Evolutionary conservation across 2,888 invertebrate genomes (phyloP).

Genomic region (Epinotia brunnichana): DNA sequence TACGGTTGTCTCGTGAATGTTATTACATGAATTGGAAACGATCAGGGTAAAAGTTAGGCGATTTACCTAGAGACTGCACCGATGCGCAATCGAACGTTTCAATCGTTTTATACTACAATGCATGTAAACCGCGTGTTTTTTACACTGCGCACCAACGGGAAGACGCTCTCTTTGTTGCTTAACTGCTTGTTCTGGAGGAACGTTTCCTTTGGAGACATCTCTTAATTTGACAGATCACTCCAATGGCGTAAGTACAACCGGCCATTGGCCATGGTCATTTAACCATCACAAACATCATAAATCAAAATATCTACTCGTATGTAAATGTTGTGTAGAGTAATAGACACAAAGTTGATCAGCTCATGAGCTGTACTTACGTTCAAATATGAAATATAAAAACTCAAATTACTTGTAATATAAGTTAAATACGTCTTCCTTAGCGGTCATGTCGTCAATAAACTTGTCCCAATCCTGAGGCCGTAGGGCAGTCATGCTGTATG

Average conservation of each 20-base stretch:
- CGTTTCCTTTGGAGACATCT: too few relatives aligned
- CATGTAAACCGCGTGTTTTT: too few relatives aligned
- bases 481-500: conserved; percentile 93
- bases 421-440: conserved; percentile 93
- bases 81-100: neutral
- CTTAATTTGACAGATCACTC: too few relatives aligned
- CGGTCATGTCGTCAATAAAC: conserved; percentile 93
- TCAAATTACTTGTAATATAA: conserved; percentile 92
- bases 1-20: neutral
- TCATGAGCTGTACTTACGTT: neutral
- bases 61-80: neutral
- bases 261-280: too few relatives aligned
- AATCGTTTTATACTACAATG: neutral
- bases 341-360: neutral
- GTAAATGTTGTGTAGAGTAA: neutral
- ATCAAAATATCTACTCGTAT: neutral
- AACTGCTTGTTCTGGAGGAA: too few relatives aligned
- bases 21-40: neutral
- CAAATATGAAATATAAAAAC: neutral
- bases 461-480: conserved; percentile 96
- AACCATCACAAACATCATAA: neutral
- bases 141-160: too few relatives aligned
- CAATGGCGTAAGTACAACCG: too few relatives aligned
- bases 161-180: too few relatives aligned
- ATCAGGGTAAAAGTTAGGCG: neutral